These are phyloP conservation scores for Coreoperca whiteheadi DNA, from an alignment of 2,113 vertebrate genomes.

Conservation along the genomic window DNA sequence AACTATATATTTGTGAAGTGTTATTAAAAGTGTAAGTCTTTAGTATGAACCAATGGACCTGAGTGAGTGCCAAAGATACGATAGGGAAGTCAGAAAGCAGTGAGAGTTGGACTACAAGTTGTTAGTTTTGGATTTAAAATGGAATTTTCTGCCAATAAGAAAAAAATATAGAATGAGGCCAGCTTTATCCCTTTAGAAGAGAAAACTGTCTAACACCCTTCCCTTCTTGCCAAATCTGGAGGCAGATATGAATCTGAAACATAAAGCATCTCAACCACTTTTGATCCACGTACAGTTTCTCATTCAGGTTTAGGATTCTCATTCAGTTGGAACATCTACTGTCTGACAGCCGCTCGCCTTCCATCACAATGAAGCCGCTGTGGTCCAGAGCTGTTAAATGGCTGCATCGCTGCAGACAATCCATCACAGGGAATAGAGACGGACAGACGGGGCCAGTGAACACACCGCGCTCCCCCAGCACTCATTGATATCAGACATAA, in stretches of 20 bases:
- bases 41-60: not conserved
- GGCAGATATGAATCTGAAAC: constrained; percentile 4
- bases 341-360: constrained; percentile 31
- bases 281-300: constrained; percentile 42
- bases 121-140: not conserved
- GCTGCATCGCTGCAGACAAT: constrained; percentile 24
- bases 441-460: constrained; percentile 28
- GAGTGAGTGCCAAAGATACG: not conserved
- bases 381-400: constrained; percentile 28
- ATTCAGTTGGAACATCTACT: constrained; percentile 45
- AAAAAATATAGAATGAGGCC: no score
- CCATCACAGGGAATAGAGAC: constrained; percentile 40
- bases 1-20: no score
- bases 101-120: not conserved
- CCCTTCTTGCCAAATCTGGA: not conserved
- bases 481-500: constrained; percentile 16
- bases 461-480: not conserved
- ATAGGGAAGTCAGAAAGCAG: not conserved
- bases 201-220: not conserved
- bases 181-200: not conserved
- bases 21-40: not conserved
- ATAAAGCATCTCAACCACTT: not conserved
- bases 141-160: no score
- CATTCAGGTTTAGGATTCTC: constrained; percentile 25
- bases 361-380: not conserved